Percentiles rank a stretch among this genome's conserved stretches.
Evolutionary conservation across 2,888 invertebrate genomes (phyloP).

Genomic region (Pristionchus fissidentatus): DNA sequence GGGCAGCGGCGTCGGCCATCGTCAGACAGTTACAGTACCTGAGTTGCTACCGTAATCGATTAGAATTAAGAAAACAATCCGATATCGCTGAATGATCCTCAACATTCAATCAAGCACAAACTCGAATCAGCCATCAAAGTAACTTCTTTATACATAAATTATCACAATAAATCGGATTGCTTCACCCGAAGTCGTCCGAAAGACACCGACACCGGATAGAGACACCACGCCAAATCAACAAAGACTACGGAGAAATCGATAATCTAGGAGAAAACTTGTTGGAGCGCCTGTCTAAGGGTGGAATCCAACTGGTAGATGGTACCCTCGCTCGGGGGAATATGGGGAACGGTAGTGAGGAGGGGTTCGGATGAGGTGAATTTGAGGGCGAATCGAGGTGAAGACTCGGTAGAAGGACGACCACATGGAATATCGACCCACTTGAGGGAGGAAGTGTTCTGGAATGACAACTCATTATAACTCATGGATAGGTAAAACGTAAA

Average conservation of each 20-base stretch:
- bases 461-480: too few species aligned
- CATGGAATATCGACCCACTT: neutral
- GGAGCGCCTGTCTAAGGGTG: conserved; percentile 28
- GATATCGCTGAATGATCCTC: conserved; percentile 11
- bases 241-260: conserved; percentile 1
- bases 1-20: conserved; percentile 38
- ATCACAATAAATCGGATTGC: conserved; percentile 20
- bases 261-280: conserved; percentile 20
- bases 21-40: conserved; percentile 14
- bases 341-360: conserved; percentile 60
- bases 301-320: conserved; percentile 61
- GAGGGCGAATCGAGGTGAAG: conserved; percentile 57
- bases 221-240: neutral
- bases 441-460: neutral
- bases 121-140: neutral
- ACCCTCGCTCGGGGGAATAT: conserved; percentile 54
- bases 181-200: conserved; percentile 23
- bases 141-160: conserved; percentile 25
- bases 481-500: neutral
- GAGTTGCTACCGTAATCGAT: neutral
- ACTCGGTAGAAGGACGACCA: neutral
- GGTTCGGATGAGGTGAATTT: conserved; percentile 59
- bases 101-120: neutral
- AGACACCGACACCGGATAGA: neutral
- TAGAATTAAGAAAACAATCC: neutral